These are phyloP conservation scores for Eulemur mongoz DNA, from an alignment of 2,797 vertebrate species.

Conservation along the genomic window DNA sequence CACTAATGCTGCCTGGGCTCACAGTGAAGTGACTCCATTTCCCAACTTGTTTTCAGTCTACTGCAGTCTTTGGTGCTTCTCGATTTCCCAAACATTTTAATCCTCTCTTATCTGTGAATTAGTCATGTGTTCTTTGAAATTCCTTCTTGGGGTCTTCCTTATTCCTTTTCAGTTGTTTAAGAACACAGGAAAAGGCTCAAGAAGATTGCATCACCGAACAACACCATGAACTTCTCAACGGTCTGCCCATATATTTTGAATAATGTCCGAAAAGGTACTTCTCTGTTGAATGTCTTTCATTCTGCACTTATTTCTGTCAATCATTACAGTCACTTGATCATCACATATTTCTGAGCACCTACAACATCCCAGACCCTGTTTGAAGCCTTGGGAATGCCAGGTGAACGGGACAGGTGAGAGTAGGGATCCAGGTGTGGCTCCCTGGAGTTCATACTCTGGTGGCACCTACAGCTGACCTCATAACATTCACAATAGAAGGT, in stretches of 20 bases:
- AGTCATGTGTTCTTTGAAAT: not conserved
- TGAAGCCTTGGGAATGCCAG: not conserved
- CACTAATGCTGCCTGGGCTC: not conserved
- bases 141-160: not conserved
- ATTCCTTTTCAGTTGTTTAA: not conserved
- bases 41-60: not conserved
- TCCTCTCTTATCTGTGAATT: not conserved
- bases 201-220: not conserved
- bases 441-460: fast-evolving
- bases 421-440: fast-evolving
- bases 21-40: fast-evolving
- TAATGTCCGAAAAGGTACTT: not conserved
- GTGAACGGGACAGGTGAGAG: not conserved
- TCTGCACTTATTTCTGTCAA: not conserved
- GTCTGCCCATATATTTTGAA: not conserved
- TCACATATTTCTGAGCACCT: not conserved
- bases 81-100: not conserved
- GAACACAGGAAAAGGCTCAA: not conserved
- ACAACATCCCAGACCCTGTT: not conserved
- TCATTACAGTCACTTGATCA: not conserved
- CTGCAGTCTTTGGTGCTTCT: not conserved
- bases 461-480: not conserved
- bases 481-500: fast-evolving
- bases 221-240: not conserved
- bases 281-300: not conserved